Evolutionary conservation across 2,113 vertebrate genomes (phyloP).

Genomic region (Anarhynchus alexandrinus): DNA sequence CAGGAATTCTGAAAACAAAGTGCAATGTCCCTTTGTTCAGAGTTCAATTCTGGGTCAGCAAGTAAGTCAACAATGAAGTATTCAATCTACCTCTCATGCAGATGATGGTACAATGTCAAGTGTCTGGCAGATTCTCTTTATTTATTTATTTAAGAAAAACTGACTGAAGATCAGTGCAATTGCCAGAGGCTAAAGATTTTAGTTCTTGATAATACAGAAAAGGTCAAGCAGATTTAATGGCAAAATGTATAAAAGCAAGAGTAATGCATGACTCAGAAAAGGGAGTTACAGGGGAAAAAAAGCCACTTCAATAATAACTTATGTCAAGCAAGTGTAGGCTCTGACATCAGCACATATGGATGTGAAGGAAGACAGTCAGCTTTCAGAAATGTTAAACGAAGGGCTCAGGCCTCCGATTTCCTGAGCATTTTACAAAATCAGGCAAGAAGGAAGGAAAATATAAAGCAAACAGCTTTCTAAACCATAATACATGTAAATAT

Average conservation of each 20-base stretch:
- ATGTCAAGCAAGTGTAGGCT: not conserved
- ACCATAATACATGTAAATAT: fast-evolving
- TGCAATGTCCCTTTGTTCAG: not conserved
- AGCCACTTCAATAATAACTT: not conserved
- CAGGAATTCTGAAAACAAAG: not conserved
- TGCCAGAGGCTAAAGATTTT: not conserved
- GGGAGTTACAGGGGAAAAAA: not conserved
- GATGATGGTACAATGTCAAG: not conserved
- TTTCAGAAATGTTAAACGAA: not conserved
- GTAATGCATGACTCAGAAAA: not conserved
- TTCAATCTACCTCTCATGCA: not conserved
- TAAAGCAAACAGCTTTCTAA: not conserved
- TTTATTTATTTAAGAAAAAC: not conserved
- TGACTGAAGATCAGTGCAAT: not conserved
- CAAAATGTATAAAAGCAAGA: not conserved
- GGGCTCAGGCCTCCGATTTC: not conserved
- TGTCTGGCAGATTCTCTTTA: not conserved
- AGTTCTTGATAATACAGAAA: not conserved
- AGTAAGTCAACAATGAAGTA: not conserved
- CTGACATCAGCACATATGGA: not conserved
- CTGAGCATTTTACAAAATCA: not conserved
- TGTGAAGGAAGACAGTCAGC: not conserved
- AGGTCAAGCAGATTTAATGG: not conserved
- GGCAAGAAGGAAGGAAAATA: not conserved
- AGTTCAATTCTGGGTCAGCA: not conserved